These are phyloP conservation scores for Pagetopsis macropterus DNA, from an alignment of 2,797 vertebrate genomes.

Conservation along the genomic window DNA sequence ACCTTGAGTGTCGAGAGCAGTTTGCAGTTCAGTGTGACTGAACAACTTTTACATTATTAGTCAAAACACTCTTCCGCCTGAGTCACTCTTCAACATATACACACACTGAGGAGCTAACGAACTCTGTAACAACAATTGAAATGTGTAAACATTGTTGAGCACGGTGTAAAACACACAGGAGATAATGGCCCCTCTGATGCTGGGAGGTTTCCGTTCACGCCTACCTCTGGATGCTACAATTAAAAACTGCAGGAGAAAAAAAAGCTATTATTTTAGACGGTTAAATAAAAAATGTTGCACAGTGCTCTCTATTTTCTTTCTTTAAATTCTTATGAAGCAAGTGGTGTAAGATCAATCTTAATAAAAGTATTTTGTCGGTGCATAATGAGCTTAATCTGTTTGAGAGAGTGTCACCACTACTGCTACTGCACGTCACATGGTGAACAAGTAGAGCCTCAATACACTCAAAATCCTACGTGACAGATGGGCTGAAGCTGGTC, in stretches of 20 bases:
- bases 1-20: background rate
- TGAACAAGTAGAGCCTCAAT: conserved; percentile 21
- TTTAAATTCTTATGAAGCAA: background rate
- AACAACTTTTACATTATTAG: background rate
- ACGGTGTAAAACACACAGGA: conserved; percentile 7
- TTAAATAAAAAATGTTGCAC: background rate
- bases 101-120: background rate
- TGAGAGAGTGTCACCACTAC: conserved; percentile 16
- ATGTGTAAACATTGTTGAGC: background rate
- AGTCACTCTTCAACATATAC: background rate
- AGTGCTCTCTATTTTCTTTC: background rate
- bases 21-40: conserved; percentile 15
- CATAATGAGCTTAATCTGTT: conserved; percentile 22
- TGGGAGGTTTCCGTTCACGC: conserved; percentile 20
- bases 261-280: background rate
- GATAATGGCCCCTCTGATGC: background rate
- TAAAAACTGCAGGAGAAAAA: background rate
- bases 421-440: conserved; percentile 9
- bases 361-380: conserved; percentile 32
- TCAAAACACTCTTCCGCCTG: conserved; percentile 1
- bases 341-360: conserved; percentile 8
- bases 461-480: conserved; percentile 37
- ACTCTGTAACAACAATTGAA: background rate
- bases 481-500: conserved; percentile 54
- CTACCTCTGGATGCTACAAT: background rate